Evolutionary conservation across 92 coral and sea anemone species (phyloP).

Genomic region (Bergia sp.): DNA sequence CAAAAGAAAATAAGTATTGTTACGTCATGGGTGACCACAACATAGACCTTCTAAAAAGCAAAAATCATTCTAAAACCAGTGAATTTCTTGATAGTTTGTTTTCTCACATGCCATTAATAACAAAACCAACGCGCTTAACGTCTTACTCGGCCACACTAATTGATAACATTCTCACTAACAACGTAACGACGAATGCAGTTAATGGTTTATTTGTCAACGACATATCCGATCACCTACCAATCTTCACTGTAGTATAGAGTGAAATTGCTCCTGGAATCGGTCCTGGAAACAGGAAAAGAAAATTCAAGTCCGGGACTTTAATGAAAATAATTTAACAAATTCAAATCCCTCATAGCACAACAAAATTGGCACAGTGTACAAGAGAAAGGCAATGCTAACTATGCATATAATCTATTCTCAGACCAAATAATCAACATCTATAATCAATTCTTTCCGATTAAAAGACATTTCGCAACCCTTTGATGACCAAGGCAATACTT

Average conservation of each 20-base stretch:
- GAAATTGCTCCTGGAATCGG: neutral
- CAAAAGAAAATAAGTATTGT: no score
- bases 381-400: neutral
- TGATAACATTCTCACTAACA: neutral
- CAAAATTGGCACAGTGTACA: neutral
- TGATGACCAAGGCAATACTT: constrained; percentile 31
- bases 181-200: no score
- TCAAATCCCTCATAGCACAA: neutral
- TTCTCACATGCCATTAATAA: constrained; percentile 30
- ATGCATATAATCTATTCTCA: constrained; percentile 1
- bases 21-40: no score
- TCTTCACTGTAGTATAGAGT: constrained; percentile 3
- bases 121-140: constrained; percentile 28
- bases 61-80: no score
- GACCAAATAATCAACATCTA: constrained; percentile 11
- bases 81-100: neutral
- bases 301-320: neutral
- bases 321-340: no score
- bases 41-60: no score
- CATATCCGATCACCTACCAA: constrained; percentile 34
- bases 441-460: constrained; percentile 31
- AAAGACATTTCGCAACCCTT: constrained; percentile 26
- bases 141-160: neutral
- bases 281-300: neutral
- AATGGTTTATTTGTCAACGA: constrained; percentile 5